Conservation (phyloP, 2,113 vertebrate species). For the Ovis canadensis region DNA sequence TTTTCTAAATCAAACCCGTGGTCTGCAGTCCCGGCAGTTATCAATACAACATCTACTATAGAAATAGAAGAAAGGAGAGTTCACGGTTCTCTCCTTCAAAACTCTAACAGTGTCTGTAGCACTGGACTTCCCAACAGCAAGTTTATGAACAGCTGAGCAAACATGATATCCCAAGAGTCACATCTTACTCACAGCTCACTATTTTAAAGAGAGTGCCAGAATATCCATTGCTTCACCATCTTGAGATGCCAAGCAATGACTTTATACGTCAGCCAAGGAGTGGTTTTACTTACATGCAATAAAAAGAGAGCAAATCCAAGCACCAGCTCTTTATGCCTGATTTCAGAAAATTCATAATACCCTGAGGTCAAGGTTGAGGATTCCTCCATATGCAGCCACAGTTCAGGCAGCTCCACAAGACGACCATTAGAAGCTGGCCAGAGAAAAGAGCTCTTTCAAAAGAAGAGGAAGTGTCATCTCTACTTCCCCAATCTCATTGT, state of each 20-base stretch:
- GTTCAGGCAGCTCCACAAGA: not conserved
- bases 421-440: not conserved
- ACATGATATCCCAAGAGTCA: not conserved
- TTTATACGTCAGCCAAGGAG: not conserved
- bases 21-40: slow-evolving; percentile 36
- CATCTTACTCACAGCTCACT: not conserved
- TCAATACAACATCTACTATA: slow-evolving; percentile 30
- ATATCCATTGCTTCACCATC: slow-evolving; percentile 27
- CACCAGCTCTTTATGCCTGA: not conserved
- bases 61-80: slow-evolving; percentile 39
- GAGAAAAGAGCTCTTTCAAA: not conserved
- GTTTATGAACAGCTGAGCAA: not conserved
- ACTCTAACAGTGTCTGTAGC: not conserved
- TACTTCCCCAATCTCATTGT: slow-evolving; percentile 66
- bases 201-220: not conserved
- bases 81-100: not conserved
- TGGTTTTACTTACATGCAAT: slow-evolving; percentile 55
- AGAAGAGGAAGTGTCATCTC: slow-evolving; percentile 55
- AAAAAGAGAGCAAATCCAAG: slow-evolving; percentile 19
- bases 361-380: not conserved
- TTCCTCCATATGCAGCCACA: not conserved
- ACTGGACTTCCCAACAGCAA: not conserved
- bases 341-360: slow-evolving; percentile 46
- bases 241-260: not conserved
- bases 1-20: slow-evolving; percentile 37